Base-by-base conservation (phyloP, 2,797 vertebrate genomes). In the Paratrypauchen microcephalus region DNA sequence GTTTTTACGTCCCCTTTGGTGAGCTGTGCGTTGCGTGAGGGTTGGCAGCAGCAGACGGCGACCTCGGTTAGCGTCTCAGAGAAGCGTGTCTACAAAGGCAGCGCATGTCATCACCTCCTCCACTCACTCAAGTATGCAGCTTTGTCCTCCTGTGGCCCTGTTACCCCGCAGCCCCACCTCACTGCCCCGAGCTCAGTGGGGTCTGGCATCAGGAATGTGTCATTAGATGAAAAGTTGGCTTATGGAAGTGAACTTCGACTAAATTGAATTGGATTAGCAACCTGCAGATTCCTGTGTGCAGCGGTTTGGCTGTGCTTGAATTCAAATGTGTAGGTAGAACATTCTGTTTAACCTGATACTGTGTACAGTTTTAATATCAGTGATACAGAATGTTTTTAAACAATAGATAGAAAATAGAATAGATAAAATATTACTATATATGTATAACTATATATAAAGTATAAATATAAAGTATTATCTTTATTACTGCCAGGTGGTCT, bases 61-160 rank as follows among this genome's bases (percentile, higher is more conserved):
- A 93, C 91, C 92, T 90, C 82, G 83, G 89, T 83, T 82, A 78
- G 56, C 68, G 16, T 89, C 85, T 88, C 87, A 77, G 80, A 68
- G 82, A 87, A 90, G 91, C 88, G 87, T 83, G 88, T 92, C 89
- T 87, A 80, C 90, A 86, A 87, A 86, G 85, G 78, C 89, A 81
- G 75, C 89, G 88, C 86, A 87, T 92, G 91, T 92, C 89, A 91
- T 88, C 89, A 75, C 88, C 88, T 77, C 65, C 81, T 82, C 85
- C 52, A 23, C 52, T 90, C 91, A 88, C 59, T 81, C 82, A 89
- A 80, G 84, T 78, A 84, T 90, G 88, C 91, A 76, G 79, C 75
- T 80, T 74, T 80, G 65, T 85, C 77, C 76, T 75, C 57, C 80
- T 69, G 58, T 75, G 78, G 73, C 74, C 72, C 72, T 3, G 74